Evolutionary conservation across 2,113 vertebrate genomes (phyloP).

Genomic region (Propithecus coquereli): DNA sequence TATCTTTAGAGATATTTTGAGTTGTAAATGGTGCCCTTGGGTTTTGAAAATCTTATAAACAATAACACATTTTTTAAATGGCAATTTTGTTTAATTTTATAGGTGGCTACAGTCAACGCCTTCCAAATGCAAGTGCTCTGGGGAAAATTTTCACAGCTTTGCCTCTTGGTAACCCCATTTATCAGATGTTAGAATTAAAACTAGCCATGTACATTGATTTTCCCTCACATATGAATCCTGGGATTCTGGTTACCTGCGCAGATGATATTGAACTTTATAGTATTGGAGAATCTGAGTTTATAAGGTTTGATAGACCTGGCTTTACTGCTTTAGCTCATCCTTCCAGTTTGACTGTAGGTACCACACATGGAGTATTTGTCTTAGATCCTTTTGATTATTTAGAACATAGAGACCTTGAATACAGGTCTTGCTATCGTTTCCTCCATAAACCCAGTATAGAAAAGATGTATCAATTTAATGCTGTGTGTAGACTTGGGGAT

Average conservation of each 20-base stretch:
- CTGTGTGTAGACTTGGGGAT: conserved; percentile 76
- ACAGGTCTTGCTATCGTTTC: conserved; percentile 83
- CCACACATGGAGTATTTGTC: conserved; percentile 94
- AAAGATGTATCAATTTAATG: conserved; percentile 84
- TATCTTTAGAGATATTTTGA: background rate
- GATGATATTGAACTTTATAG: conserved; percentile 96
- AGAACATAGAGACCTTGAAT: conserved; percentile 79
- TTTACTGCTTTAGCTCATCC: conserved; percentile 95
- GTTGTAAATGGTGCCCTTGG: background rate
- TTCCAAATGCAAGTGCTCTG: conserved; percentile 93
- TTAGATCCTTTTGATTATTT: conserved; percentile 76
- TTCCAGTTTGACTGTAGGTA: conserved; percentile 86
- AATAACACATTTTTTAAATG: background rate
- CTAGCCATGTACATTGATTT: conserved; percentile 95
- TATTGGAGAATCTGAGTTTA: conserved; percentile 52
- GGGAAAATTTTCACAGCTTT: conserved; percentile 94
- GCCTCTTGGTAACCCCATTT: conserved; percentile 89
- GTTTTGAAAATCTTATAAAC: conserved; percentile 17
- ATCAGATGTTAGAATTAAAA: conserved; percentile 97
- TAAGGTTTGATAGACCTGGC: conserved; percentile 88
- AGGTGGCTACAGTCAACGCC: conserved; percentile 96
- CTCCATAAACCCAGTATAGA: conserved; percentile 92
- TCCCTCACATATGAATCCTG: conserved; percentile 90
- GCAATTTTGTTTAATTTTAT: conserved; percentile 44
- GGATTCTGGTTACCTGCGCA: conserved; percentile 90